phyloP scores from a whole-genome alignment of 2,888 invertebrate genomes.

The Geophilus truncorum region DNA sequence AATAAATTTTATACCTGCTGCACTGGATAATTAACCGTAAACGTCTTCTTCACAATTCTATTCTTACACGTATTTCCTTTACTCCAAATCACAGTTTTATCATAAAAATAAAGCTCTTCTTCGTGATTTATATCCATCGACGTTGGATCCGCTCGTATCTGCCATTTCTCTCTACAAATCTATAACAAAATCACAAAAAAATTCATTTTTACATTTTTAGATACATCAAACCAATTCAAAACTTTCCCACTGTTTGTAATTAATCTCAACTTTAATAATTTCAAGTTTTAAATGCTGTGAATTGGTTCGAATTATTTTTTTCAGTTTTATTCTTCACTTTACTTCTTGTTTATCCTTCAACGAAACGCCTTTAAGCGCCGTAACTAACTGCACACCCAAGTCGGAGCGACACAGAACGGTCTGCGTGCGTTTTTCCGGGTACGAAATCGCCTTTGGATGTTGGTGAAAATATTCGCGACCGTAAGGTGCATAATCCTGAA shows the following conservation, averaged over 20 bases:
- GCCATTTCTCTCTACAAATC: conserved; percentile 57
- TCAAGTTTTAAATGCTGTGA: no score
- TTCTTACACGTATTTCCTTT: conserved; percentile 46
- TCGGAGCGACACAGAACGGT: neutral
- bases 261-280: no score
- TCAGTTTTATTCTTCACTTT: no score
- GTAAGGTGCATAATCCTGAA: conserved; percentile 80
- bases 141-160: neutral
- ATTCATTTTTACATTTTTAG: neutral
- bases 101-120: conserved; percentile 82
- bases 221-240: neutral
- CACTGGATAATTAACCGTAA: conserved; percentile 75
- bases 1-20: conserved; percentile 71
- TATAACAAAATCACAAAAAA: neutral
- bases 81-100: conserved; percentile 76
- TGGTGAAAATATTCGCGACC: conserved; percentile 72
- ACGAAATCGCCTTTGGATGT: conserved; percentile 65
- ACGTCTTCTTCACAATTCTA: conserved; percentile 58
- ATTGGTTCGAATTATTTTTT: no score
- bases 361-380: conserved; percentile 36
- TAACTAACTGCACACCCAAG: conserved; percentile 34
- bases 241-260: no score
- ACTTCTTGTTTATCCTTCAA: conserved; percentile 30
- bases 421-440: neutral
- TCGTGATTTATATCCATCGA: neutral